A percentile compares a stretch with the other conserved stretches of the same genome.
These are phyloP conservation scores for Loxodonta africana DNA, from an alignment of 2,113 vertebrate species.

Conservation along the genomic window DNA sequence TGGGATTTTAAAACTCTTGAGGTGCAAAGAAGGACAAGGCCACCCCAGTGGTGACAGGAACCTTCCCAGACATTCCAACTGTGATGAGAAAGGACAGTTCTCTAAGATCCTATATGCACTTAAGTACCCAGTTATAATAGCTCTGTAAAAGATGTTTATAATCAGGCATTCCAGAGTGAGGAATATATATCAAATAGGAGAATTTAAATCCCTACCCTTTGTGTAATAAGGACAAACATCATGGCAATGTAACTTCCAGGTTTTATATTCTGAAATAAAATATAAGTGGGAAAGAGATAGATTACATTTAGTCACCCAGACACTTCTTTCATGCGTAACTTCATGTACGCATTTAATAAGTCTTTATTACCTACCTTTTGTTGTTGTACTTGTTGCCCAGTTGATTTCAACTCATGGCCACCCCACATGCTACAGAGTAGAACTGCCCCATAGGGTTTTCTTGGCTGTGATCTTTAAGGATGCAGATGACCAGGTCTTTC, in stretches of 20 bases:
- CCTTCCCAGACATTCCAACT: not conserved
- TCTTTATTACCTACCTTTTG: not conserved
- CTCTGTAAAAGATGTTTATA: not conserved
- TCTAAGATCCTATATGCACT: not conserved
- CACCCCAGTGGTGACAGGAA: not conserved
- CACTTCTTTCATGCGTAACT: not conserved
- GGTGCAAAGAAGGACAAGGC: not conserved
- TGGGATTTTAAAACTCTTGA: not conserved
- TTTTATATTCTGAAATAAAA: slow-evolving; percentile 31
- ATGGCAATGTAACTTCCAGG: not conserved
- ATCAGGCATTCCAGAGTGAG: not conserved
- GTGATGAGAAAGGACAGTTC: not conserved
- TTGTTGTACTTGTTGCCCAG: not conserved
- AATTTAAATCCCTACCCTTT: slow-evolving; percentile 1
- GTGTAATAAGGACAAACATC: not conserved
- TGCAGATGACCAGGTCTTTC: not conserved
- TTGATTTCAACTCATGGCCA: not conserved
- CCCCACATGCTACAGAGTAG: not conserved
- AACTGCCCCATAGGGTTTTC: not conserved
- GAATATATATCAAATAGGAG: not conserved
- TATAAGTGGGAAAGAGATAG: not conserved
- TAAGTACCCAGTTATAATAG: not conserved
- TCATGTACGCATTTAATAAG: not conserved
- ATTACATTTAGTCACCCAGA: not conserved
- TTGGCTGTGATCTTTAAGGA: not conserved